Evolutionary conservation across 2,113 vertebrate species (phyloP).

Genomic region (Charadrius vociferus): DNA sequence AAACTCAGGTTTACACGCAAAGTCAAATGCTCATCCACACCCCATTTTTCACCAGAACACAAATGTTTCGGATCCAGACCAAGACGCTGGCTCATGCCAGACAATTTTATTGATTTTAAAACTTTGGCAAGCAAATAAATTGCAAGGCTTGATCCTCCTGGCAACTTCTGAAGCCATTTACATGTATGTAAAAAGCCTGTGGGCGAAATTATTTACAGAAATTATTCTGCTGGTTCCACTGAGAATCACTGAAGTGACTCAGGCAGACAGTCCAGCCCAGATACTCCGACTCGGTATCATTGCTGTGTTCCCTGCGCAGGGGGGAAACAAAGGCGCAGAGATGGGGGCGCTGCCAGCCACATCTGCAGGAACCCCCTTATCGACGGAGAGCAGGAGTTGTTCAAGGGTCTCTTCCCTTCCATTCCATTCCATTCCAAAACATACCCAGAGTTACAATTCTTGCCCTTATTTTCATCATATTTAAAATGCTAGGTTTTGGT

Average conservation of each 20-base stretch:
- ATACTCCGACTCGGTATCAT: accelerated
- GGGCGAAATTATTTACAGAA: not conserved
- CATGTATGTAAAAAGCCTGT: not conserved
- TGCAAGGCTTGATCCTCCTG: not conserved
- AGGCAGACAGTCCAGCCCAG: not conserved
- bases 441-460: not conserved
- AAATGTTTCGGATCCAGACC: not conserved
- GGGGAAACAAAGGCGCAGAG: not conserved
- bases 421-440: not conserved
- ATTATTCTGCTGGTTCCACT: not conserved
- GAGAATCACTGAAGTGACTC: not conserved
- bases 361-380: not conserved
- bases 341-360: accelerated
- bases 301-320: not conserved
- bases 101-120: not conserved
- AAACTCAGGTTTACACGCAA: not conserved
- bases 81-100: not conserved
- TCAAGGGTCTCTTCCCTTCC: not conserved
- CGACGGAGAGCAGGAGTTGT: not conserved
- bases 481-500: not conserved
- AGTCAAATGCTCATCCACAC: not conserved
- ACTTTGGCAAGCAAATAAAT: not conserved
- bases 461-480: not conserved
- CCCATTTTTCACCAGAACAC: not conserved
- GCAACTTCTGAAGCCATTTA: not conserved